These are phyloP conservation scores for Perccottus glenii DNA, from an alignment of 2,113 vertebrate species.

Conservation along the genomic window DNA sequence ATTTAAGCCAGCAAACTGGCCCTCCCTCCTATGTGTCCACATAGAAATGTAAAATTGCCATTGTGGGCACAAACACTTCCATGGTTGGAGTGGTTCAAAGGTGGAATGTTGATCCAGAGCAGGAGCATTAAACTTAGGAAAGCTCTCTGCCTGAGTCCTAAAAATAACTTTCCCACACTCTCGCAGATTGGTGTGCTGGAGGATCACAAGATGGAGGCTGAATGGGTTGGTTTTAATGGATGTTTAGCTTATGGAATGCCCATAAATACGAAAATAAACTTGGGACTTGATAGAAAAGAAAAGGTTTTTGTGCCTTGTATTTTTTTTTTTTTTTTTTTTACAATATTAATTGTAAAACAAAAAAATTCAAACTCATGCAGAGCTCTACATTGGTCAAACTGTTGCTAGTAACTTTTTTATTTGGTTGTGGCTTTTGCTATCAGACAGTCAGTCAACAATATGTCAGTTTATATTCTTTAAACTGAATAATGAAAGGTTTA, in stretches of 20 bases:
- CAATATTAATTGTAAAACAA: no score
- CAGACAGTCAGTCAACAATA: no score
- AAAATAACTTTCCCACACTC: constrained; percentile 84
- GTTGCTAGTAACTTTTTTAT: no score
- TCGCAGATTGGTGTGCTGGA: constrained; percentile 58
- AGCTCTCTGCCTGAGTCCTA: constrained; percentile 77
- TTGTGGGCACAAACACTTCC: constrained; percentile 66
- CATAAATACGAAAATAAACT: constrained; percentile 11
- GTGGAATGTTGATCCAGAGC: constrained; percentile 82
- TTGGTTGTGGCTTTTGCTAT: no score
- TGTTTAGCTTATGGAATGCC: constrained; percentile 1
- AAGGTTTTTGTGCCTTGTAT: no score
- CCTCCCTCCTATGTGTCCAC: constrained; percentile 31
- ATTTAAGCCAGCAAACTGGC: constrained; percentile 5
- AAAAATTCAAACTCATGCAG: no score
- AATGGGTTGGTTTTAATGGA: constrained; percentile 21
- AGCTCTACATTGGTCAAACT: no score
- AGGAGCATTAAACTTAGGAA: constrained; percentile 77
- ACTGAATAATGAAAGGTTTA: no score
- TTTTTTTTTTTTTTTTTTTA: not conserved
- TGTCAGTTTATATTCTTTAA: no score
- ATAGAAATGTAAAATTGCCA: constrained; percentile 63
- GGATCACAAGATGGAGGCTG: constrained; percentile 49
- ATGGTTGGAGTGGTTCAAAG: constrained; percentile 73
- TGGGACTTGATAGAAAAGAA: no score